Conservation (phyloP, 2,113 vertebrate genomes). For the Girardinichthys multiradiatus region DNA sequence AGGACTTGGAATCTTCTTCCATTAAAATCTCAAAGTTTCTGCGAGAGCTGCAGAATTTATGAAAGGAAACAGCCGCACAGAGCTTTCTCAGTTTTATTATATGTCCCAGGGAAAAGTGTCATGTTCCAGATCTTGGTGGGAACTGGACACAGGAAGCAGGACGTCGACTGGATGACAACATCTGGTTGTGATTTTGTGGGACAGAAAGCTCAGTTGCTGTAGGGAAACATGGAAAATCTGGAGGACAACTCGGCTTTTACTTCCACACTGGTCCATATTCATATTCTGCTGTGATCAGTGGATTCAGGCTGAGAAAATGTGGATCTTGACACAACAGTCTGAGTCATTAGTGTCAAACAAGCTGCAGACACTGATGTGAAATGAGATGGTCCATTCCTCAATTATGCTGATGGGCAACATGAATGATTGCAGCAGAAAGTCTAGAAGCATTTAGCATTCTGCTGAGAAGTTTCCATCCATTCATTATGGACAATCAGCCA, state of each 20-base stretch:
- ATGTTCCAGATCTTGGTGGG: constrained; percentile 77
- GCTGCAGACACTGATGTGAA: too few relatives aligned
- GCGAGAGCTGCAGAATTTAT: constrained; percentile 75
- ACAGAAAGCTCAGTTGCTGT: constrained; percentile 27
- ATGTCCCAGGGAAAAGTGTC: constrained; percentile 82
- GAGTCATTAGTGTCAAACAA: too few relatives aligned
- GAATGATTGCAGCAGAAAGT: too few relatives aligned
- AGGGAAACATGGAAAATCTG: constrained; percentile 32
- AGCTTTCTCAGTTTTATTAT: constrained; percentile 75
- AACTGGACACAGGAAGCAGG: constrained; percentile 75
- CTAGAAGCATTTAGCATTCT: too few relatives aligned
- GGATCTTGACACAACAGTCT: too few relatives aligned
- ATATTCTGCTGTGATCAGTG: too few relatives aligned
- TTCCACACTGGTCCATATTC: too few relatives aligned
- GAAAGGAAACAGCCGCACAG: constrained; percentile 76
- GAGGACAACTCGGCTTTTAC: neutral
- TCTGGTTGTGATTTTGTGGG: constrained; percentile 77
- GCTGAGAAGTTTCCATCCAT: too few relatives aligned
- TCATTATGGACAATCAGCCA: too few relatives aligned
- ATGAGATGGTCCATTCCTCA: too few relatives aligned
- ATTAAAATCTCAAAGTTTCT: constrained; percentile 56
- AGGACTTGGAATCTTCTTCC: constrained; percentile 50
- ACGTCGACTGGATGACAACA: constrained; percentile 75
- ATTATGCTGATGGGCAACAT: too few relatives aligned
- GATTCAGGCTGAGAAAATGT: too few relatives aligned